These are phyloP conservation scores for Aegotheles bennettii DNA, from an alignment of 2,113 vertebrate species.

Conservation along the genomic window DNA sequence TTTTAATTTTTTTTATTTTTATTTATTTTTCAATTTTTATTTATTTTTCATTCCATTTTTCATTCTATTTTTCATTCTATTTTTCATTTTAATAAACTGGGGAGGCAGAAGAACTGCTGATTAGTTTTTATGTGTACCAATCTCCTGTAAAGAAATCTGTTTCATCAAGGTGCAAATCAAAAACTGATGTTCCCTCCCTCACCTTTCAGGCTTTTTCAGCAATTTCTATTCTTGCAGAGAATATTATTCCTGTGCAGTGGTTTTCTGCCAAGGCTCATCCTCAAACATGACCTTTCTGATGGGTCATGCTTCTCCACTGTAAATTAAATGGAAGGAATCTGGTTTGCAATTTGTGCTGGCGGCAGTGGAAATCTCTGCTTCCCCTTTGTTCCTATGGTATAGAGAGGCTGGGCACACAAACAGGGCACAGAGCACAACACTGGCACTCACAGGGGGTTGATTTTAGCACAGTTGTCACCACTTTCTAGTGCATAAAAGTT, in stretches of 20 bases:
- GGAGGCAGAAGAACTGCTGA: background rate
- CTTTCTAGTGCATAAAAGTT: background rate
- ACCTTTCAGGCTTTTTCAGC: background rate
- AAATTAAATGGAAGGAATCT: background rate
- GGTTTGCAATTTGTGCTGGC: background rate
- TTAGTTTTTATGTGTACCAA: background rate
- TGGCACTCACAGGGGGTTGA: background rate
- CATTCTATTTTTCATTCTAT: no score
- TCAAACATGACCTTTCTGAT: background rate
- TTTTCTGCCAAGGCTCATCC: background rate
- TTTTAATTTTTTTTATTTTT: background rate
- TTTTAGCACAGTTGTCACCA: background rate
- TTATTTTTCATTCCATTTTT: no score
- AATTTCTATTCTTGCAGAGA: background rate
- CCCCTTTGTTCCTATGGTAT: background rate
- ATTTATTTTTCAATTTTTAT: background rate
- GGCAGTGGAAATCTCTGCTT: background rate
- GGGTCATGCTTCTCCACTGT: background rate
- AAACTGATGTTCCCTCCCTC: background rate
- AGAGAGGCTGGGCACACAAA: background rate
- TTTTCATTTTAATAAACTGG: background rate
- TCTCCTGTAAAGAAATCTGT: background rate
- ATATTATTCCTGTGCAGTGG: background rate
- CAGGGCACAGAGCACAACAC: background rate
- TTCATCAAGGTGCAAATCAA: background rate